A percentile compares a stretch with the other conserved stretches of the same genome.
Evolutionary conservation across 2,797 vertebrate species (phyloP).

Genomic region (Crocodylus rhombifer): DNA sequence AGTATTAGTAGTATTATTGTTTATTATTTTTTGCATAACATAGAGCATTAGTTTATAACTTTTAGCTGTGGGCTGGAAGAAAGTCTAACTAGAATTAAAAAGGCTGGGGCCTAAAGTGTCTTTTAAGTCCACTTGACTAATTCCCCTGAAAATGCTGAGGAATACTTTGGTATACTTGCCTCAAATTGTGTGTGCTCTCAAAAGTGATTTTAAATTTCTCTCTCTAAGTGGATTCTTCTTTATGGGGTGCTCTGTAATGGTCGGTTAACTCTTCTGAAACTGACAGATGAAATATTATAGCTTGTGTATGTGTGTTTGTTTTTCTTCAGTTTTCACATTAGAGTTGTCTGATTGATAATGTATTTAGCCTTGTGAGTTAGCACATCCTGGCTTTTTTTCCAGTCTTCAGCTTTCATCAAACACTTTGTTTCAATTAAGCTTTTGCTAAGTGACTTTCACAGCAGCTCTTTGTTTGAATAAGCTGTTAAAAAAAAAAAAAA

Average conservation of each 20-base stretch:
- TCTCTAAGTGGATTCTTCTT: neutral
- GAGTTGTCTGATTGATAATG: slow-evolving; percentile 29
- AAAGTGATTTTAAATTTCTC: neutral
- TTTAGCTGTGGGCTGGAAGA: neutral
- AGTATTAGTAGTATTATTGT: neutral
- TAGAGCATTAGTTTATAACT: neutral
- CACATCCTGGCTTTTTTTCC: neutral
- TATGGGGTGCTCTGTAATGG: neutral
- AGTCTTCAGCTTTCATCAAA: slow-evolving; percentile 15
- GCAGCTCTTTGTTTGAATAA: slow-evolving; percentile 66
- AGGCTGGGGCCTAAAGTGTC: neutral
- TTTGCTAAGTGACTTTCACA: slow-evolving; percentile 67
- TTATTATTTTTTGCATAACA: neutral
- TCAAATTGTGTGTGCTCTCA: neutral
- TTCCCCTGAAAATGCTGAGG: too few species aligned
- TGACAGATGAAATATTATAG: neutral
- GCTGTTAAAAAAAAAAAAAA: slow-evolving; percentile 26
- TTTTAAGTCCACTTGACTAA: neutral
- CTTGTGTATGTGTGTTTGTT: neutral
- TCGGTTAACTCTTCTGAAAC: neutral
- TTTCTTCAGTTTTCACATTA: neutral
- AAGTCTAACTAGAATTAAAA: too few species aligned
- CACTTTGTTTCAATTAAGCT: slow-evolving; percentile 68
- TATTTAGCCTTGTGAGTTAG: slow-evolving; percentile 26
- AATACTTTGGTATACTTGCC: too few species aligned